Base-by-base conservation (phyloP, 2,797 vertebrate genomes). In the Acipenser ruthenus region DNA sequence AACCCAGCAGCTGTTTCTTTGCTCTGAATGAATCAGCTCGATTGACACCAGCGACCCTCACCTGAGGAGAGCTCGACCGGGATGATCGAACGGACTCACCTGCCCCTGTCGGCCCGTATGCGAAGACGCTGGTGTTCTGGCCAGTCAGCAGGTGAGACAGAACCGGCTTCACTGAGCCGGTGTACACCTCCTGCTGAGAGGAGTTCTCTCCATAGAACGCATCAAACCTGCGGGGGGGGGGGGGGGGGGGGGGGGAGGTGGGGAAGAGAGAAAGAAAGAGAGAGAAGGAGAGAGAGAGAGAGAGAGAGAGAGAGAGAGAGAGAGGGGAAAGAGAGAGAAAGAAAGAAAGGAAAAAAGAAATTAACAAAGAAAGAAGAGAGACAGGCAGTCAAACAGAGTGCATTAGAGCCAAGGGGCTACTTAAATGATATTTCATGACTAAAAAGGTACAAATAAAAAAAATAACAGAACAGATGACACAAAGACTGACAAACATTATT, bases 41-140 rank as follows among this genome's bases (percentile, higher is more conserved):
- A 37, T 37, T 37, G 23, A 37, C 23, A 37, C 23, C 23, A 37
- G 23, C 23, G 23, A 3, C 23, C 23, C 23, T 37, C 23, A 37
- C 23, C 23, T 37, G 23, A 37, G 23, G 23, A 37, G 23, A 37
- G 23, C 23, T 37, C 23, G 4, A 37, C 23, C 23, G 23, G 23
- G 23, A 4, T 37, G 23, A 3, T 37, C 23, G 23, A 37, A 3
- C 23, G 55, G 65, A 71, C 56, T 58, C 73, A 95, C 94, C 94
- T 71, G 94, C 94, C 71, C 94, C 94, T 1, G 94, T 97, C 12
- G 94, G 94, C 6, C 94, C 94, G 47, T 96, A 97, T 9, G 94
- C 93, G 62, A 96, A 92, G 23, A 97, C 91, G 10, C 94, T 95
- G 69, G 93, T 89, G 62, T 97, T 96, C 71, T 97, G 94, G 6